Evolutionary conservation across 2,113 vertebrate species (phyloP).

Genomic region (Miniopterus natalensis): DNA sequence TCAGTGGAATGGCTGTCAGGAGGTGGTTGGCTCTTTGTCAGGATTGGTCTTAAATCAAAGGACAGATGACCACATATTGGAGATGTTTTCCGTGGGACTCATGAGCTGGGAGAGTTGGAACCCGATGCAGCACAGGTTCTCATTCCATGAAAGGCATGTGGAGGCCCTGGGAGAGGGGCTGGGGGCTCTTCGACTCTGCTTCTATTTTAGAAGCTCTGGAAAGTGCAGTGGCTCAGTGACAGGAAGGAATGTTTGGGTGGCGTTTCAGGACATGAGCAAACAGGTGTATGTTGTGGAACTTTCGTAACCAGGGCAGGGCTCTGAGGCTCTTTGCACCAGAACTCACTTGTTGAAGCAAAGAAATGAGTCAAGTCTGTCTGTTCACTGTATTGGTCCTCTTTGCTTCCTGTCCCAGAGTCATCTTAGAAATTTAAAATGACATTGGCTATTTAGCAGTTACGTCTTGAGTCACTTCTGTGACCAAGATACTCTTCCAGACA

Average conservation of each 20-base stretch:
- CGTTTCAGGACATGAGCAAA: constrained; percentile 44
- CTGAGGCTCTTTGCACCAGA: background rate
- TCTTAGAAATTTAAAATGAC: constrained; percentile 58
- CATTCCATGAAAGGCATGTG: background rate
- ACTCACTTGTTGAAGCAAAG: background rate
- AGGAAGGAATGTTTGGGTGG: constrained; percentile 17
- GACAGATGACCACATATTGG: background rate
- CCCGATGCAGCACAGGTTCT: background rate
- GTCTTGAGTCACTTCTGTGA: constrained; percentile 22
- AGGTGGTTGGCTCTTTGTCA: background rate
- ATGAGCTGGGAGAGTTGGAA: background rate
- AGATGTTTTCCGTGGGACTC: constrained; percentile 22
- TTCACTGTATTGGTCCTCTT: background rate
- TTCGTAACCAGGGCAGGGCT: background rate
- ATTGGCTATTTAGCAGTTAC: background rate
- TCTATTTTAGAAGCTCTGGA: constrained; percentile 37
- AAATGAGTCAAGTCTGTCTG: background rate
- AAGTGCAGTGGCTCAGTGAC: background rate
- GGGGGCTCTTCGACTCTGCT: background rate
- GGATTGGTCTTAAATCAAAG: background rate
- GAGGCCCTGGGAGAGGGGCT: background rate
- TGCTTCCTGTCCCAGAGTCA: constrained; percentile 39
- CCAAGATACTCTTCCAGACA: constrained; percentile 1
- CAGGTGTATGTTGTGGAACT: background rate
- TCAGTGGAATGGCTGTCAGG: background rate